phyloP scores from a whole-genome alignment of 2,888 invertebrate genomes.

The Embidobia sp. region DNA sequence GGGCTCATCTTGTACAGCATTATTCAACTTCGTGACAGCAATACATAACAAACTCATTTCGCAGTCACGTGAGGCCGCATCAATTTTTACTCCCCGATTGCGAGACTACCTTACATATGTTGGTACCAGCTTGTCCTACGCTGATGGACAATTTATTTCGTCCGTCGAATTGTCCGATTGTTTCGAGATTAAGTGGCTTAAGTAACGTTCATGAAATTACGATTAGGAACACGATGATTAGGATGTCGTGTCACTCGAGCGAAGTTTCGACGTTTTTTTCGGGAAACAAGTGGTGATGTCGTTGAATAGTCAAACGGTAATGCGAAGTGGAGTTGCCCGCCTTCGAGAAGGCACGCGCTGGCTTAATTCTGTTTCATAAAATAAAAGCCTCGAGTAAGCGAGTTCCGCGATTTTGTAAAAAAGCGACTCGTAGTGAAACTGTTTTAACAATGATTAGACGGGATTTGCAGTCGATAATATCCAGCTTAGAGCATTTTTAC shows the following conservation, averaged over 20 bases:
- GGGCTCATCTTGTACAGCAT: slow-evolving; percentile 3
- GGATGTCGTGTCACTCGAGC: slow-evolving; percentile 7
- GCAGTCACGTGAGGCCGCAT: slow-evolving; percentile 35
- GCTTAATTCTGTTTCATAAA: too few species aligned
- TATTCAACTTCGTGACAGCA: slow-evolving; percentile 30
- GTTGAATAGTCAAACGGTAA: slow-evolving; percentile 1
- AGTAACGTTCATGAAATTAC: slow-evolving; percentile 16
- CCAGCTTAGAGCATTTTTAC: too few species aligned
- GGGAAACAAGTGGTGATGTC: slow-evolving; percentile 3
- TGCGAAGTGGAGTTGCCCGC: not conserved
- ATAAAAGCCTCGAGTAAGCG: too few species aligned
- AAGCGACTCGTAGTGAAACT: too few species aligned
- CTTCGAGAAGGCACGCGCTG: too few species aligned
- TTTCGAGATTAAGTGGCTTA: slow-evolving; percentile 15
- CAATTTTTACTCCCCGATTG: slow-evolving; percentile 31
- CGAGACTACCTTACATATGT: slow-evolving; percentile 10
- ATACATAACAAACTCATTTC: slow-evolving; percentile 45
- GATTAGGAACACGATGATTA: slow-evolving; percentile 23
- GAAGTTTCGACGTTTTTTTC: slow-evolving; percentile 1
- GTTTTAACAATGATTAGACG: too few species aligned
- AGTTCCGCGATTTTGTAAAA: too few species aligned
- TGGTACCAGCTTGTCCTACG: slow-evolving; percentile 31
- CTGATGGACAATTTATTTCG: slow-evolving; percentile 20
- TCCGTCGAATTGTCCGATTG: slow-evolving; percentile 10
- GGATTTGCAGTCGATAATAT: too few species aligned